Evolutionary conservation across 2,888 invertebrate genomes (phyloP).

Genomic region (Cordilura impudica): DNA sequence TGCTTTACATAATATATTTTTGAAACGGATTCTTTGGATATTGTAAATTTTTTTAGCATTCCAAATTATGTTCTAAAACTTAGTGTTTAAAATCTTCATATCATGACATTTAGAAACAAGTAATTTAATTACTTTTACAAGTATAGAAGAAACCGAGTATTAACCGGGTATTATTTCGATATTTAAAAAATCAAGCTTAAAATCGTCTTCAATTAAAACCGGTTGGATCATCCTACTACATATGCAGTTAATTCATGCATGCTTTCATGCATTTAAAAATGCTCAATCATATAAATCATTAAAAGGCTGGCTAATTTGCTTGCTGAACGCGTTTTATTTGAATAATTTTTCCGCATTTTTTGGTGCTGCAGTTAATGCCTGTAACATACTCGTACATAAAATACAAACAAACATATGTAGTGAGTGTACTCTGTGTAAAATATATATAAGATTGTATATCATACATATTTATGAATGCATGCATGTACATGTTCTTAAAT

Average conservation of each 20-base stretch:
- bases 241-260: neutral
- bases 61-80: too few species aligned
- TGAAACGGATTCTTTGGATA: too few species aligned
- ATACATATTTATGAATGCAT: neutral
- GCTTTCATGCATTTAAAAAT: neutral
- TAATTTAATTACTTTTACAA: too few species aligned
- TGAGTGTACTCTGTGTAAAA: conserved; percentile 18
- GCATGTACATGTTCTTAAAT: neutral
- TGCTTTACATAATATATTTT: too few species aligned
- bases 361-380: neutral
- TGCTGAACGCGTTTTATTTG: conserved; percentile 34
- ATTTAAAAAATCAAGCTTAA: too few species aligned
- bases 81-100: too few species aligned
- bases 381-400: neutral
- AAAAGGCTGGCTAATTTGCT: conserved; percentile 52
- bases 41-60: too few species aligned
- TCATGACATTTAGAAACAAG: too few species aligned
- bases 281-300: neutral
- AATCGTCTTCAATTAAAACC: too few species aligned
- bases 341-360: conserved; percentile 17
- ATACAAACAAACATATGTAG: neutral
- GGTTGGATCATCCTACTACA: too few species aligned
- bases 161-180: too few species aligned
- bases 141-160: too few species aligned
- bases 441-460: conserved; percentile 10